Base-by-base conservation (phyloP, 2,113 vertebrate species). In the Petroica traversi region DNA sequence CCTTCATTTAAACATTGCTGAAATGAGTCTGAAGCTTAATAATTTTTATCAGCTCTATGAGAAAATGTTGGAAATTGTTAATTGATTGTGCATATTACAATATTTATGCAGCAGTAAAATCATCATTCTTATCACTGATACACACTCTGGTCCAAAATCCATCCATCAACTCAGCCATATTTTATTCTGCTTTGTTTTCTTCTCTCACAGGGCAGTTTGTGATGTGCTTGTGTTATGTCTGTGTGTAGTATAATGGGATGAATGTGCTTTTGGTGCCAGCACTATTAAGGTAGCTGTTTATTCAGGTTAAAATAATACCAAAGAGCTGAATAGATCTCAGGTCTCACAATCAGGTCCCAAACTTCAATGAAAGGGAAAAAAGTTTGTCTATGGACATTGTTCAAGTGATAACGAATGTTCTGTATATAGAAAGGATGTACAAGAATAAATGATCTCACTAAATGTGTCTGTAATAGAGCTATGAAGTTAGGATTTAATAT, bases 21-120 rank as follows among this genome's bases (percentile, higher is more conserved):
- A 87, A 96, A 88, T 93, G 51, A 85, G 19, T 67, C 69, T 63
- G 75, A 61, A 83, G 80, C 67, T 81, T 92, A 95, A 90, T 80
- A 84, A 22, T 90, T 96, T 96, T 94, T 95, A 95, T 96, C 91
- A 78, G 19, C 51, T 94, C 46, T 90, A 64, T 68, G 71, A 77
- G 57, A 95, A 97, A 96, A 95, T 87, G 94, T 77, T 93, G 92
- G 67, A 88, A 95, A 92, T 81, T 90, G 87, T 90, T 97, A 95
- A 97, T 95, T 96, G 76, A 95, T 88, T 19, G 9, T 87, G 10
- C n/a, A 40, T 79, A 73, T 85, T 91, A 48, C 75, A 94, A 93
- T 89, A 94, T 91, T 96, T 96, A 92, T 67, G 85, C 33, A 85
- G 67, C 58, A 76, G 55, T 93, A 72, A 91, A 94, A 77, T 80